These are phyloP conservation scores for Pangasianodon hypophthalmus DNA, from an alignment of 2,113 vertebrate genomes.

Conservation along the genomic window DNA sequence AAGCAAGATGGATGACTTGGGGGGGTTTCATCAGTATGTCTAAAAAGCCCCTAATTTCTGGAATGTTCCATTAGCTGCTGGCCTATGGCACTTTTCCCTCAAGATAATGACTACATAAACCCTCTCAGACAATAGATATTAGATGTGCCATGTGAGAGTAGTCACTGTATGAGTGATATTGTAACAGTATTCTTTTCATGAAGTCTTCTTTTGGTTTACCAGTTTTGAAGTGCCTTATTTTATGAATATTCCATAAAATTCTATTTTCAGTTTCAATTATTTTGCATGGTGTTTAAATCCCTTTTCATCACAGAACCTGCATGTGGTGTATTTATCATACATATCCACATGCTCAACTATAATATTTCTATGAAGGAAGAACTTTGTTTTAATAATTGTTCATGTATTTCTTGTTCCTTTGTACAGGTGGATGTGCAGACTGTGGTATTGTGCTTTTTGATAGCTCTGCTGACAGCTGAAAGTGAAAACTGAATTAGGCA, in stretches of 20 bases:
- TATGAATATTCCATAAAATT: background rate
- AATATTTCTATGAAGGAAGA: background rate
- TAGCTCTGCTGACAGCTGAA: conserved; percentile 25
- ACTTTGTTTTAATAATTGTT: conserved; percentile 26
- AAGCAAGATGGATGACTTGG: conserved; percentile 51
- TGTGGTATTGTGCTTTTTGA: conserved; percentile 1
- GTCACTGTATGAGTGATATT: conserved; percentile 30
- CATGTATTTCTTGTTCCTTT: background rate
- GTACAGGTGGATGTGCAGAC: conserved; percentile 6
- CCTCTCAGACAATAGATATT: conserved; percentile 45
- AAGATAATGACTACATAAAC: conserved; percentile 48
- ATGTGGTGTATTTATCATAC: background rate
- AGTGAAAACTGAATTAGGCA: conserved; percentile 32
- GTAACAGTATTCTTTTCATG: conserved; percentile 29
- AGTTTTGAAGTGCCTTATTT: background rate
- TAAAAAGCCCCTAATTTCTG: conserved; percentile 48
- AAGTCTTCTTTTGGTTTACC: background rate
- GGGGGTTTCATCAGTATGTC: conserved; percentile 50
- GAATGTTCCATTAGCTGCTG: conserved; percentile 53
- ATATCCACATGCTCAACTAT: background rate
- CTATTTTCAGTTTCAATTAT: background rate
- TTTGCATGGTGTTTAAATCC: background rate
- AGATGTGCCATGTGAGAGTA: conserved; percentile 12
- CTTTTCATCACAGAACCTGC: background rate
- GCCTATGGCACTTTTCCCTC: conserved; percentile 45